A percentile compares a stretch with the other conserved stretches of the same genome.
Evolutionary conservation across 2,797 vertebrate species (phyloP).

Genomic region (Sternotherus odoratus): DNA sequence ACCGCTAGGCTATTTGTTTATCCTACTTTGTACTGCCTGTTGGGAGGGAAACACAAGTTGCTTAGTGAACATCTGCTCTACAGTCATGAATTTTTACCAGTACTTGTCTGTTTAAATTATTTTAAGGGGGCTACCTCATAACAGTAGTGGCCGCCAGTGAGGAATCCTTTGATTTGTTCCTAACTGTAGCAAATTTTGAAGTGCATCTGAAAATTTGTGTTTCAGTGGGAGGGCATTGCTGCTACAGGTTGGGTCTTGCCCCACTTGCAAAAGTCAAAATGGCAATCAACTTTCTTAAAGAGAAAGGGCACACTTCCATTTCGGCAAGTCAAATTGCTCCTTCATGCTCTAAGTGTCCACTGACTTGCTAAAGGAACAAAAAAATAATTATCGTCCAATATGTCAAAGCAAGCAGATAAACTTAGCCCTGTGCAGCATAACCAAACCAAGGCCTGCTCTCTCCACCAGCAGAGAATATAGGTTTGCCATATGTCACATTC

Average conservation of each 20-base stretch:
- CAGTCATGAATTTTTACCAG: not conserved
- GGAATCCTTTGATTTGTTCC: not conserved
- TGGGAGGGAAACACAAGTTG: not conserved
- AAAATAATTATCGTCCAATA: not conserved
- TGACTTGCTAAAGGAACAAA: not conserved
- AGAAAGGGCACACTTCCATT: not conserved
- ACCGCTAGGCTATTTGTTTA: not conserved
- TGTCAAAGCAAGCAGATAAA: not conserved
- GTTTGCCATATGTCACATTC: fast-evolving
- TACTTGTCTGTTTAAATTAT: not conserved
- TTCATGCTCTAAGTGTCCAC: not conserved
- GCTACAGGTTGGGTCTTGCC: not conserved
- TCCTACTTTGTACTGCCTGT: not conserved
- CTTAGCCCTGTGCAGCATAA: not conserved
- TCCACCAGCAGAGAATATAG: not conserved
- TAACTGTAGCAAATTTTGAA: not conserved
- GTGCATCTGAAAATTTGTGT: not conserved
- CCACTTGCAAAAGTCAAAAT: not conserved
- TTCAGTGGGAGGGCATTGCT: fast-evolving
- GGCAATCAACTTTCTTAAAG: not conserved
- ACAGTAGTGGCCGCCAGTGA: not conserved
- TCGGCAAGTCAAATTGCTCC: not conserved
- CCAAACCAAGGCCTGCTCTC: fast-evolving
- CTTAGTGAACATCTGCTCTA: not conserved
- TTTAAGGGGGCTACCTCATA: not conserved